A percentile compares a stretch with the other conserved stretches of the same genome.
Evolutionary conservation across 2,888 invertebrate species (phyloP).

Genomic region (Subacronicta megacephala): DNA sequence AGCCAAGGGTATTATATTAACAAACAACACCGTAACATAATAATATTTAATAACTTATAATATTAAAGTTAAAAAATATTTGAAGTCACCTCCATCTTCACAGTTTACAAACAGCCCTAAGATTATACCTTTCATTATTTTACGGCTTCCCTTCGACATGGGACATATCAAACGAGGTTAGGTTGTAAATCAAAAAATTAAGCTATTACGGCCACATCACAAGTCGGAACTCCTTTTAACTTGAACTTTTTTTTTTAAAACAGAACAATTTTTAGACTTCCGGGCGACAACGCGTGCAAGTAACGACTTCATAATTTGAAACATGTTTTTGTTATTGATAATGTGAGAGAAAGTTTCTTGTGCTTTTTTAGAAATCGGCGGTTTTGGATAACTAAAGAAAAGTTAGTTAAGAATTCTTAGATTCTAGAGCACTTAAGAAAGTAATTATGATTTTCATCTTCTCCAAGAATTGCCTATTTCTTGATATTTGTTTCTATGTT

Average conservation of each 20-base stretch:
- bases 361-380: constrained; percentile 3
- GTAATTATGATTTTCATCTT: too few species aligned
- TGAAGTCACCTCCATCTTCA: constrained; percentile 40
- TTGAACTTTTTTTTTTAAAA: constrained; percentile 65
- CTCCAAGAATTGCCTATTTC: too few species aligned
- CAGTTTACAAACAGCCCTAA: constrained; percentile 38
- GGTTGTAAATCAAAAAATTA: constrained; percentile 76
- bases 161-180: constrained; percentile 60
- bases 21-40: constrained; percentile 19
- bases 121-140: constrained; percentile 55
- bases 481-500: too few species aligned
- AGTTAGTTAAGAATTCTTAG: too few species aligned
- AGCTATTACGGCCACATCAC: constrained; percentile 68
- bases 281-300: constrained; percentile 55
- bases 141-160: constrained; percentile 60
- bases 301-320: constrained; percentile 62
- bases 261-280: constrained; percentile 71
- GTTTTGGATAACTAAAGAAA: not conserved
- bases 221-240: constrained; percentile 61
- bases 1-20: constrained; percentile 7
- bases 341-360: constrained; percentile 31
- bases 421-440: too few species aligned
- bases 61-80: constrained; percentile 32
- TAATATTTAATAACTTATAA: constrained; percentile 14
- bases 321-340: constrained; percentile 62